Conservation (phyloP, 1,140 invertebrate species). For the Lordiphosa collinella region DNA sequence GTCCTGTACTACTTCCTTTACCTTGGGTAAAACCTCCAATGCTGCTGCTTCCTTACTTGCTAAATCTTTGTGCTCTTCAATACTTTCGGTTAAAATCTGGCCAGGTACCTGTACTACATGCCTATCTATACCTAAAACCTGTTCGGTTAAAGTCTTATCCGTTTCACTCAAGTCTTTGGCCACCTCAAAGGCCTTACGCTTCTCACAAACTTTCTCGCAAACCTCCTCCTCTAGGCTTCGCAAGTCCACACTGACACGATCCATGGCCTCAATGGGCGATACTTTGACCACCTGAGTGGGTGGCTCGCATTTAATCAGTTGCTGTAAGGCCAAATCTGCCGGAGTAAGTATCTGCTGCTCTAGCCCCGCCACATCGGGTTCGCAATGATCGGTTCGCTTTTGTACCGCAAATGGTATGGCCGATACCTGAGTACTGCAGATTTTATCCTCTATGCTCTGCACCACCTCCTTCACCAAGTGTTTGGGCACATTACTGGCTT, state of each 20-base stretch:
- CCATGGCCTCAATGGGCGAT: slow-evolving; percentile 61
- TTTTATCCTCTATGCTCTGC: slow-evolving; percentile 69
- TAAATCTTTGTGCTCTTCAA: slow-evolving; percentile 52
- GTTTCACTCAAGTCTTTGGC: slow-evolving; percentile 71
- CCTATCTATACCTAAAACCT: slow-evolving; percentile 59
- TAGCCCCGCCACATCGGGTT: slow-evolving; percentile 45
- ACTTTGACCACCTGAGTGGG: slow-evolving; percentile 47
- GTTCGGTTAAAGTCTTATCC: slow-evolving; percentile 65
- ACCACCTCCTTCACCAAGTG: slow-evolving; percentile 66
- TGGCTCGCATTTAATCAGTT: slow-evolving; percentile 46
- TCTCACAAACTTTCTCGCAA: slow-evolving; percentile 68
- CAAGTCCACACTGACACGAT: slow-evolving; percentile 25
- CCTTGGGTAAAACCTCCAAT: slow-evolving; percentile 51
- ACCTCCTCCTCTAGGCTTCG: slow-evolving; percentile 54
- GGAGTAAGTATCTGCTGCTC: slow-evolving; percentile 65
- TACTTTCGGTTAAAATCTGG: slow-evolving; percentile 48
- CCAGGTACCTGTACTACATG: slow-evolving; percentile 59
- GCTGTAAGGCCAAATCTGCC: slow-evolving; percentile 50
- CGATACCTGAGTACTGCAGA: slow-evolving; percentile 41
- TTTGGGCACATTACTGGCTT: slow-evolving; percentile 34
- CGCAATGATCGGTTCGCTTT: slow-evolving; percentile 33
- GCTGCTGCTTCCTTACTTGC: no score
- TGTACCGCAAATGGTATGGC: slow-evolving; percentile 63
- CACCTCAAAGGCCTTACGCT: slow-evolving; percentile 65
- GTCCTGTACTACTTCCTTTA: slow-evolving; percentile 62